Evolutionary conservation across 2,113 vertebrate genomes (phyloP), one percentile per base, ranked within the genome.

Genomic region (Xenopus borealis): DNA sequence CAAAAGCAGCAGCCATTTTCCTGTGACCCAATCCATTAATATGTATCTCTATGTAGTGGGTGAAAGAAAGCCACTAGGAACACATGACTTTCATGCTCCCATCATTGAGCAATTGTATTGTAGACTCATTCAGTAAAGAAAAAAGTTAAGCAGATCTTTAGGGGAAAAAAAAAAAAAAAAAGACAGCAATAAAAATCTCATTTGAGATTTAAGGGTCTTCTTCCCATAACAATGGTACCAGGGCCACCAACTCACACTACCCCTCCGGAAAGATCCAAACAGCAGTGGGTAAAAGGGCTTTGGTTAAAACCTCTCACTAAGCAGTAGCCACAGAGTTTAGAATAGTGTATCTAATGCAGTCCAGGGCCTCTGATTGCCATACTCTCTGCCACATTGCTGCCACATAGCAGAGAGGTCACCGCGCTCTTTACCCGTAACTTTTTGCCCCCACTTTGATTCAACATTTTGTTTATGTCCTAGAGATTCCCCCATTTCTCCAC

Each of bases 401-500:
- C 10, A 52, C 10, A 45, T 58, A 59, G 23, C 50, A 58, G 68
- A 70, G 13, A 27, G 53, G 30, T 62, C 62, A 5, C 47, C 20
- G 16, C 14, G n/a, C 62, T 44, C 20, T 64, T 53, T 47, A 52
- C 13, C 10, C n/a, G 23, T 19, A 59, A 62, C 18, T 11, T 62
- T 16, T 47, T 40, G 33, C 33, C 33, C 30, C 33, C 33, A 40
- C 33, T 18, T n/a, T 45, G 58, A 14, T 12, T 17, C 63, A 5
- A 10, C 45, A 19, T 7, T 63, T 23, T 45, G 13, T 19, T n/a
- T 10, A 44, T 44, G 13, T 13, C 46, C 83, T 96, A 96, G 83
- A 98, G 94, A 79, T 83, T 93, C 44, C 94, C 94, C 97, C 97
- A 99, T 70, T 92, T 91, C 81, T 94, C 93, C 0, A 95, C 94